Conservation (phyloP, 2,888 invertebrate genomes). For the Beris chalybata region DNA sequence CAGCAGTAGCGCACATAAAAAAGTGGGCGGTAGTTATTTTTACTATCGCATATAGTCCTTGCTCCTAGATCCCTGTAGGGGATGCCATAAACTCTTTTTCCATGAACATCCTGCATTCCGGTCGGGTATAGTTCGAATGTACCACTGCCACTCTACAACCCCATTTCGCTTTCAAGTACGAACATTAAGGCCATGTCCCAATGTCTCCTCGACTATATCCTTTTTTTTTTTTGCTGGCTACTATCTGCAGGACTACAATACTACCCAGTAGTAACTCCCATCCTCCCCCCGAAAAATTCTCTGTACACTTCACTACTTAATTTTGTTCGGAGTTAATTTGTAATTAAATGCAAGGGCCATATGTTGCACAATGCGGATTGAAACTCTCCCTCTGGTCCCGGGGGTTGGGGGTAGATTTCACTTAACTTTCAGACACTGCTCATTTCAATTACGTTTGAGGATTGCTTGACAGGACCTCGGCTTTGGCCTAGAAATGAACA, state of each 20-base stretch:
- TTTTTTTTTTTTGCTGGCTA: background rate
- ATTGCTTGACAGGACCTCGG: constrained; percentile 28
- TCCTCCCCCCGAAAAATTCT: too few species aligned
- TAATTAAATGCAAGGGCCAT: constrained; percentile 33
- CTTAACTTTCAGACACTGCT: constrained; percentile 27
- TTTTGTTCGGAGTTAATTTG: constrained; percentile 29
- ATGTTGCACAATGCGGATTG: constrained; percentile 29
- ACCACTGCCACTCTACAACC: constrained; percentile 14
- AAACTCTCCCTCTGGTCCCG: background rate
- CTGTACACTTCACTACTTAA: constrained; percentile 22
- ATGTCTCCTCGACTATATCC: constrained; percentile 15
- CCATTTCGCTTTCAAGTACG: constrained; percentile 13
- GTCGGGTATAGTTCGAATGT: constrained; percentile 5
- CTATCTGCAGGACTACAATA: too few species aligned
- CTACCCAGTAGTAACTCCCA: too few species aligned
- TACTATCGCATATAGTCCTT: constrained; percentile 16
- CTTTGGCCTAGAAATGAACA: constrained; percentile 11
- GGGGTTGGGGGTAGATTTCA: constrained; percentile 5
- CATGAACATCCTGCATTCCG: constrained; percentile 17
- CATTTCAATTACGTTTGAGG: constrained; percentile 31
- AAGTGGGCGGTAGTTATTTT: constrained; percentile 19
- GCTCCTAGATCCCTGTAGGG: constrained; percentile 1
- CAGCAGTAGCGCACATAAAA: constrained; percentile 6
- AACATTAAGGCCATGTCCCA: constrained; percentile 25
- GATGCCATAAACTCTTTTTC: constrained; percentile 13